A percentile compares a stretch with the other conserved stretches of the same genome.
phyloP scores from a whole-genome alignment of 2,888 invertebrate genomes.

The Euspilapteryx auroguttella region DNA sequence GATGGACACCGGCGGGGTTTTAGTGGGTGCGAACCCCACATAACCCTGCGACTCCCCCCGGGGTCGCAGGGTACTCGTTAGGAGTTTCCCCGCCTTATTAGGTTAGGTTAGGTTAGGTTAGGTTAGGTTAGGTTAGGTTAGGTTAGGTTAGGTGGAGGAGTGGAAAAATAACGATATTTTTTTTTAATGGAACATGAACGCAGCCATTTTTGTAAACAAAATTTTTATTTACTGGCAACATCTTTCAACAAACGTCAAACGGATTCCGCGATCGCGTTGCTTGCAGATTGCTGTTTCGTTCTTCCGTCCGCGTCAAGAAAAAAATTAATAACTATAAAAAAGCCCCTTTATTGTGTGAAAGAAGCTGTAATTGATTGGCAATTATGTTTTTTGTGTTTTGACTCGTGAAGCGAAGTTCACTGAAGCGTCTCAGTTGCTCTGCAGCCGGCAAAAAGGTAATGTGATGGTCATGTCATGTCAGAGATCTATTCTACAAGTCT shows the following conservation, averaged over 20 bases:
- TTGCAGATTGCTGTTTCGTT: slow-evolving; percentile 15
- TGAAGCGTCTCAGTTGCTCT: slow-evolving; percentile 15
- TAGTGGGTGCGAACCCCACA: too few relatives aligned
- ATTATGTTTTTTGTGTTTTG: slow-evolving; percentile 27
- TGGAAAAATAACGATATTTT: too few relatives aligned
- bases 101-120: slow-evolving; percentile 7
- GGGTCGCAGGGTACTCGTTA: too few relatives aligned
- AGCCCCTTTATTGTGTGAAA: slow-evolving; percentile 38
- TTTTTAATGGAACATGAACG: too few relatives aligned
- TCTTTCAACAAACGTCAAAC: too few relatives aligned
- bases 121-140: slow-evolving; percentile 8
- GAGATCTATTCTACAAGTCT: too few relatives aligned
- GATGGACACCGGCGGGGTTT: too few relatives aligned
- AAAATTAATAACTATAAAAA: slow-evolving; percentile 33
- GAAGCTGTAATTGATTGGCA: slow-evolving; percentile 28
- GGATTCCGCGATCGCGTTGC: slow-evolving; percentile 12
- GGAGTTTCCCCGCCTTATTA: too few relatives aligned
- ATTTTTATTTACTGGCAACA: too few relatives aligned
- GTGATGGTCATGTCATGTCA: slow-evolving; percentile 16
- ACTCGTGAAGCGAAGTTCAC: slow-evolving; percentile 27
- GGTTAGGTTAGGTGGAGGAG: slow-evolving; percentile 8
- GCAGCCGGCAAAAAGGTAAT: slow-evolving; percentile 31
- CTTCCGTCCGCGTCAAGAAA: slow-evolving; percentile 24
- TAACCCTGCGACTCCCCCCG: too few relatives aligned
- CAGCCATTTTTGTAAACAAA: too few relatives aligned